phyloP scores from a whole-genome alignment of 2,113 vertebrate species.

The Sander vitreus region DNA sequence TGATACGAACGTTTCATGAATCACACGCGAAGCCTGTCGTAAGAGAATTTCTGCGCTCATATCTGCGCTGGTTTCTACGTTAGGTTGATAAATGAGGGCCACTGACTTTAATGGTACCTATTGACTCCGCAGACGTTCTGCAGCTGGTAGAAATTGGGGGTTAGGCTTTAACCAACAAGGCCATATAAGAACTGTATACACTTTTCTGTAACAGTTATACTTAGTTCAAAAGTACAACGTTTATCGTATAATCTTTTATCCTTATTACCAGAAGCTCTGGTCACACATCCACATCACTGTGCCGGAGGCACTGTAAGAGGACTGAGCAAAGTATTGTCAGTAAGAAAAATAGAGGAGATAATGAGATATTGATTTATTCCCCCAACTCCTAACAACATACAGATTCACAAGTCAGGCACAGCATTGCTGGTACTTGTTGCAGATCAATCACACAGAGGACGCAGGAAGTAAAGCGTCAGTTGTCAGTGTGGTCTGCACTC shows the following conservation, averaged over 20 bases:
- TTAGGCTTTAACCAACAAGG: neutral
- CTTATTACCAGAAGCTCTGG: neutral
- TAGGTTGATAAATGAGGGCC: no score
- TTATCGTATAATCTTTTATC: neutral
- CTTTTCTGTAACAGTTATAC: neutral
- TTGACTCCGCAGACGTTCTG: no score
- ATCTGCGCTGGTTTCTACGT: no score
- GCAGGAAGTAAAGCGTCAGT: neutral
- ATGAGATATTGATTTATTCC: constrained; percentile 60
- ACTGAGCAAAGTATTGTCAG: constrained; percentile 20
- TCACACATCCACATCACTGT: neutral
- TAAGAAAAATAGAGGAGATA: constrained; percentile 45
- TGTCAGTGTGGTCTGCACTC: neutral
- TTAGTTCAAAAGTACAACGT: neutral
- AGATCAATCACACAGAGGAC: constrained; percentile 80
- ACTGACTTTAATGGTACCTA: no score
- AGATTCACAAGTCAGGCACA: constrained; percentile 20
- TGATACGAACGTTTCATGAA: no score
- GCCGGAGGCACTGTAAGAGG: neutral
- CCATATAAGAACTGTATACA: no score
- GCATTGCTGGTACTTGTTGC: constrained; percentile 75
- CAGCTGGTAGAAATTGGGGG: no score
- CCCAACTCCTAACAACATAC: constrained; percentile 18
- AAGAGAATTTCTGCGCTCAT: no score
- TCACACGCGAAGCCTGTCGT: no score